phyloP scores from a whole-genome alignment of 1,140 invertebrate species.

The Metaphire vulgaris region DNA sequence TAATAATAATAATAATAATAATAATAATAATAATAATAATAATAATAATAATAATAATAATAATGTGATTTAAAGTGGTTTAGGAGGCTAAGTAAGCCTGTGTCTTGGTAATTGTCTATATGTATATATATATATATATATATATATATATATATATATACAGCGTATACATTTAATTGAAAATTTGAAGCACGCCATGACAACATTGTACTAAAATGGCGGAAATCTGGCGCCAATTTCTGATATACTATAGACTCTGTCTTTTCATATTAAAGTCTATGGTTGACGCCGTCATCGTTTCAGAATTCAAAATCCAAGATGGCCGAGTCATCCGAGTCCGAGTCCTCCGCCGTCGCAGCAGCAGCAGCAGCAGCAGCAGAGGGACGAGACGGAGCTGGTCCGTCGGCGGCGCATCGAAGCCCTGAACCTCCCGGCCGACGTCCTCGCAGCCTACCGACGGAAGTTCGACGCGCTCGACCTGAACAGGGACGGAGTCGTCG shows the following conservation, averaged over 20 bases:
- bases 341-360: no score
- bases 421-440: not conserved
- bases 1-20: conserved; percentile 4
- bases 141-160: no score
- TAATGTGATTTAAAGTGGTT: not conserved
- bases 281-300: no score
- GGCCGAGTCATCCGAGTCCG: not conserved
- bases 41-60: conserved; percentile 4
- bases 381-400: not conserved
- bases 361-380: not conserved
- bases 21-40: conserved; percentile 4
- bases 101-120: no score
- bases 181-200: no score
- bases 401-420: not conserved
- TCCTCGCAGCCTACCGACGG: not conserved
- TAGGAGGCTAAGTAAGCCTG: no score
- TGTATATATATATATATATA: no score
- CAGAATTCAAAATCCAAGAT: not conserved
- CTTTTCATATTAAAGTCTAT: no score
- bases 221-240: no score
- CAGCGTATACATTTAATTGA: no score
- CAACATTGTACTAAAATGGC: no score
- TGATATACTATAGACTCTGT: no score
- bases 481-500: conserved; percentile 23
- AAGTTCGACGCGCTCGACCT: conserved; percentile 22